Evolutionary conservation across 2,113 vertebrate genomes (phyloP), one percentile per base, ranked within the genome.

Genomic region (Psilopsiagon aymara): DNA sequence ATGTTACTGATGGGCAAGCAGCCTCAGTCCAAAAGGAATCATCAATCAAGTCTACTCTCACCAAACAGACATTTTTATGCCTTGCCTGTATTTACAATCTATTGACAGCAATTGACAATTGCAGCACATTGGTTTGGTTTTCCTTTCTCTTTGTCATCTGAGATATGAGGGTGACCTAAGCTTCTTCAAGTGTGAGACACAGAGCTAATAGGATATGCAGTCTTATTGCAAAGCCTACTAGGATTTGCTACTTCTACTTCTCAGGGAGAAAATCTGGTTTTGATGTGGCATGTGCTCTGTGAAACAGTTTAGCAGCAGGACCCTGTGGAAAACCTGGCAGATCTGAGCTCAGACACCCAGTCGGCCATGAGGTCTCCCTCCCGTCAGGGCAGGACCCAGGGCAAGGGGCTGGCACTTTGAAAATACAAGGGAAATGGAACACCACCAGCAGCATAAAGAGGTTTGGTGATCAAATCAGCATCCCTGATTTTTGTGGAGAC

Each of bases 341-440:
- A 87, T 35, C 77, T 70, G 69, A 70, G 53, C 29, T 70, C 55
- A 86, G n/a, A 79, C 27, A n/a, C 20, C 13, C 29, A 6, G 2
- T 25, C 41, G 55, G 47, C 25, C 3, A 0, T 11, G 29, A 47
- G 47, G 33, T 4, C 6, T 60, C 39, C 16, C 21, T 53, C 28
- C 51, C 10, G 6, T 31, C 31, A 39, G 33, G 57, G 46, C 57
- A 87, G 49, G 24, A 51, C 49, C 49, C 24, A 49, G 47, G 47
- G 24, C 47, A 49, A 49, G 31, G 31, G 29, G 29, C 19, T 53
- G 43, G 14, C n/a, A 47, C 83, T 63, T 73, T 70, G 41, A 68
- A 80, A 87, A 64, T 1, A 1, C 19, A 6, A 0, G 0, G 41
- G 33, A 88, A 74, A 90, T 59, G 31, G 37, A 67, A 6, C 62